phyloP scores from a whole-genome alignment of 2,113 vertebrate species.

The Cheirogaleus medius region DNA sequence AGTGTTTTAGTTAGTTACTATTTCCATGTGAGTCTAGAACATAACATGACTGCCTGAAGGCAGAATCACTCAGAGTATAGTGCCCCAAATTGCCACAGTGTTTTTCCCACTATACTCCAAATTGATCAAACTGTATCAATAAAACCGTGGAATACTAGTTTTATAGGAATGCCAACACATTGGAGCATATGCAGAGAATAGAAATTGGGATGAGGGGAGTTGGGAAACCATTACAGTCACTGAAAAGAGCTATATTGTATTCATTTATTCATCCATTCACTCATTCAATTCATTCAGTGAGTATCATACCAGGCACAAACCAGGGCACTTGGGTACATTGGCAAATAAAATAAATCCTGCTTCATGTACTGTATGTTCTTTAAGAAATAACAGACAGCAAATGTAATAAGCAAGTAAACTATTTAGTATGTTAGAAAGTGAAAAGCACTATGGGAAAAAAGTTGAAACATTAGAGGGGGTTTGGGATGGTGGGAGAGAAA shows the following conservation, averaged over 20 bases:
- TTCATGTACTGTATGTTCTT: not conserved
- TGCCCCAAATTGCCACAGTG: not conserved
- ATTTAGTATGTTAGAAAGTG: not conserved
- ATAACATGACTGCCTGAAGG: not conserved
- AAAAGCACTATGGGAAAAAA: not conserved
- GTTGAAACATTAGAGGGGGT: not conserved
- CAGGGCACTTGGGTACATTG: not conserved
- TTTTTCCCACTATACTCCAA: not conserved
- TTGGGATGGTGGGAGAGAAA: not conserved
- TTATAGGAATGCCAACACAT: slow-evolving; percentile 6
- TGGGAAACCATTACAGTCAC: not conserved
- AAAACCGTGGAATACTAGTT: not conserved
- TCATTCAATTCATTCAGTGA: not conserved
- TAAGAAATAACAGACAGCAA: not conserved
- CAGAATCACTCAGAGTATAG: not conserved
- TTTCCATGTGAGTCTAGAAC: not conserved
- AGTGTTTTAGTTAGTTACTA: not conserved
- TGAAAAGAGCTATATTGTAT: not conserved
- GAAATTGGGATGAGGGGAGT: not conserved
- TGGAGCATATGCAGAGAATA: not conserved
- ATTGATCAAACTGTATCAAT: not conserved
- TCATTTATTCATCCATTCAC: not conserved
- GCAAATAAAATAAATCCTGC: not conserved
- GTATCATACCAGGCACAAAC: not conserved
- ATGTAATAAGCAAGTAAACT: not conserved